phyloP scores from a whole-genome alignment of 2,888 invertebrate species.

The Drosophila picticornis region DNA sequence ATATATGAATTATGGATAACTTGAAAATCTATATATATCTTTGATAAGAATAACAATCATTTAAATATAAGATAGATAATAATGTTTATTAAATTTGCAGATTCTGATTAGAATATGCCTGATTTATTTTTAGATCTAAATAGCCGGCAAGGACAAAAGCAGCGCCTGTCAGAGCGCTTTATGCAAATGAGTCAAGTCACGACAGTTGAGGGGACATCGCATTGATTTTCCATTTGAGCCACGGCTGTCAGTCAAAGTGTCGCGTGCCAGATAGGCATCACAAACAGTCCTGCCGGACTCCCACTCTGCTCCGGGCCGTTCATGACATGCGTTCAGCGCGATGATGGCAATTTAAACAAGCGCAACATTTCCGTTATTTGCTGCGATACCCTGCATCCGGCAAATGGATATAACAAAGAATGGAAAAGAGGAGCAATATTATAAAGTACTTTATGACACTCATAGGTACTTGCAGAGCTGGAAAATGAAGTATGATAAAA shows the following conservation, averaged over 20 bases:
- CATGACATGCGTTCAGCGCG: slow-evolving; percentile 75
- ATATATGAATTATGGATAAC: background rate
- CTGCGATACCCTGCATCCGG: slow-evolving; percentile 10
- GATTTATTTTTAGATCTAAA: slow-evolving; percentile 1
- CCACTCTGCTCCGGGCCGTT: slow-evolving; percentile 22
- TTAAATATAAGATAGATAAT: background rate
- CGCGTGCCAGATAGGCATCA: slow-evolving; percentile 52
- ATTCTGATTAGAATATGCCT: background rate
- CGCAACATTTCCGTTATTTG: slow-evolving; percentile 44
- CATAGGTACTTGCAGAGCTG: background rate
- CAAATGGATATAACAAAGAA: background rate
- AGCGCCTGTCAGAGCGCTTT: slow-evolving; percentile 29
- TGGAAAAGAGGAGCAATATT: background rate
- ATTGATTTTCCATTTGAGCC: slow-evolving; percentile 74
- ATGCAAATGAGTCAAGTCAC: slow-evolving; percentile 60
- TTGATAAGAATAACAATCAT: background rate
- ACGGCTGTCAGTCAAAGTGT: slow-evolving; percentile 74
- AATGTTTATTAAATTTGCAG: background rate
- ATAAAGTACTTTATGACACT: background rate
- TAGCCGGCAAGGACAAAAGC: background rate
- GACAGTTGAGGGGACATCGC: slow-evolving; percentile 34
- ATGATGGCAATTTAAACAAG: slow-evolving; percentile 79
- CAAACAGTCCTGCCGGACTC: slow-evolving; percentile 17
- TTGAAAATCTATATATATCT: background rate
- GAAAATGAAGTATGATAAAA: background rate